phyloP scores from a whole-genome alignment of 2,888 invertebrate species.

The Hesperia comma region DNA sequence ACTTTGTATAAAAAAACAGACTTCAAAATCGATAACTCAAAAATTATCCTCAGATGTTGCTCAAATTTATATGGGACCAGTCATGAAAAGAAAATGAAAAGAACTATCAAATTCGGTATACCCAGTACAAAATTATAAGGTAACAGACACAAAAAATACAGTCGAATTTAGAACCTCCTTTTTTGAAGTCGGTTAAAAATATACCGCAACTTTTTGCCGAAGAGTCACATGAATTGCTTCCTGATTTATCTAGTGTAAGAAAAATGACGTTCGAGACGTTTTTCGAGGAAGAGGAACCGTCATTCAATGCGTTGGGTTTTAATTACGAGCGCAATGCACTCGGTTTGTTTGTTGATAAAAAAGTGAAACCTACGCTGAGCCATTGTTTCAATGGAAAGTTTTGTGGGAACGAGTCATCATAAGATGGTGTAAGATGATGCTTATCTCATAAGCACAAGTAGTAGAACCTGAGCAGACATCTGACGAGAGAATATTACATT shows the following conservation, averaged over 20 bases:
- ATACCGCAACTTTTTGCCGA: constrained; percentile 18
- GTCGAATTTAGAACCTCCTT: too few relatives aligned
- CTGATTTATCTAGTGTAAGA: constrained; percentile 7
- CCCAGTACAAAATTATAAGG: too few relatives aligned
- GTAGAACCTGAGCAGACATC: constrained; percentile 52
- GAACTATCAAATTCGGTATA: too few relatives aligned
- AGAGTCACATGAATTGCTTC: constrained; percentile 2
- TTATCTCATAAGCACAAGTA: constrained; percentile 61
- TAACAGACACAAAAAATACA: too few relatives aligned
- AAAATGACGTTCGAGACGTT: neutral
- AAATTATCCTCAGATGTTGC: too few relatives aligned
- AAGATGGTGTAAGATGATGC: constrained; percentile 48
- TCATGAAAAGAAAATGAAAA: too few relatives aligned
- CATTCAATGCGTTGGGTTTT: constrained; percentile 56
- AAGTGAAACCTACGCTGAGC: constrained; percentile 73
- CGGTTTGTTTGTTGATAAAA: constrained; percentile 69
- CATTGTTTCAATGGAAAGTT: constrained; percentile 72
- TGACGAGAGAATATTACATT: neutral
- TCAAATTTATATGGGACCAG: too few relatives aligned
- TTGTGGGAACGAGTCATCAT: constrained; percentile 62
- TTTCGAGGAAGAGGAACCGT: constrained; percentile 63
- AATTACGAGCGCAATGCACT: constrained; percentile 63
- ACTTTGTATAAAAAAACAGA: too few relatives aligned
- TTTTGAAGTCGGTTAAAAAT: too few relatives aligned
- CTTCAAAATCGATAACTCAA: too few relatives aligned